Base-by-base conservation (phyloP, 2,113 vertebrate genomes). In the Furnarius figulus region DNA sequence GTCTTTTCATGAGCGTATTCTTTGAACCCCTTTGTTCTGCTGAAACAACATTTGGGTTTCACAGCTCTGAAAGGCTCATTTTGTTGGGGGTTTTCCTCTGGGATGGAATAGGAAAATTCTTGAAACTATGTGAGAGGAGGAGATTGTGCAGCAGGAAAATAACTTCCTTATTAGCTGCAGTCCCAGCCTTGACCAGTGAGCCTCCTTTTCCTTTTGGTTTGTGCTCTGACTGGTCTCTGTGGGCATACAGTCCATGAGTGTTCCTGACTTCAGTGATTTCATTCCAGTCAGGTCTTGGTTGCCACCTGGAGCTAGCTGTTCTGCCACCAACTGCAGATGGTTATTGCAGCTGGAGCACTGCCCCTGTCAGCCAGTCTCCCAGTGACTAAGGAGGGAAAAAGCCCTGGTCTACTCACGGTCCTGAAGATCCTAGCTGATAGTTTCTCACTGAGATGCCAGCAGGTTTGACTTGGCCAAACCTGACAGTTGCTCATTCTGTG, bases 241-340 rank as follows among this genome's bases (percentile, higher is more conserved):
- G 28, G 24, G 5, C 2, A 13, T 5, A 11, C 58, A 82, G 55
- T 61, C 55, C 5, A 10, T 3, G 2, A 9, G 10, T 49, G 16
- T 8, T 59, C 23, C 68, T 0, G 6, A 58, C 24, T 27, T 78
- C 0, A 28, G 55, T 5, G 12, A 37, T 58, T 92, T 17, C 55
- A 14, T 15, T 22, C 22, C 35, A 20, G 2, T 2, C 27, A 42
- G 15, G 10, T 16, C 42, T 12, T 18, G 25, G 3, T 14, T 40
- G 68, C 24, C 40, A 44, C 28, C 44, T 14, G 59, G 56, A 28
- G 20, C 31, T 47, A 30, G 46, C 59, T 25, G 30, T 37, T 76
- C 7, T 27, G 44, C 39, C 44, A 4, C 1, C 1, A 0, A 2
- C 75, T 17, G 8, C 4, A 16, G 28, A 5, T 31, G 30, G 5